Evolutionary conservation across 2,113 vertebrate genomes (phyloP).

Genomic region (Orientallactaga bullata): DNA sequence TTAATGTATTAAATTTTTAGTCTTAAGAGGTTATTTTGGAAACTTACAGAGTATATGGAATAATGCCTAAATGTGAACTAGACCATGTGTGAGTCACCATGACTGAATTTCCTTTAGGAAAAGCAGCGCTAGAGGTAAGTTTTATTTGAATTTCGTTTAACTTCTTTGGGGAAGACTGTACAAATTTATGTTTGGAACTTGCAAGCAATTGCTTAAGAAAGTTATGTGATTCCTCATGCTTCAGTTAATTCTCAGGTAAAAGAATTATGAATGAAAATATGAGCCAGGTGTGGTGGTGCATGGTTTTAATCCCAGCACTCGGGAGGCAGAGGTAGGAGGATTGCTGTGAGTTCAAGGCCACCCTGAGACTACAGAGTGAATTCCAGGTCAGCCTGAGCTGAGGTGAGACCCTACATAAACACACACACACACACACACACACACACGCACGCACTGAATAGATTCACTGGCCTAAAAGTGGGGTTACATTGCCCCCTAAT

Average conservation of each 20-base stretch:
- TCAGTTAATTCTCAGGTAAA: slow-evolving; percentile 44
- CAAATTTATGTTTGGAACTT: not conserved
- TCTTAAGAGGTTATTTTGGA: not conserved
- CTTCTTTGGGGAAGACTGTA: not conserved
- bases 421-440: too few species aligned
- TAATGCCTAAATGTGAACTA: not conserved
- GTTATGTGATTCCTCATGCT: slow-evolving; percentile 31
- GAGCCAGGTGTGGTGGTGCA: too few species aligned
- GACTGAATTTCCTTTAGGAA: not conserved
- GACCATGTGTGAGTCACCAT: not conserved
- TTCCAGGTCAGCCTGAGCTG: too few species aligned
- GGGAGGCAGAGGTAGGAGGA: too few species aligned
- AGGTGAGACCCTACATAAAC: too few species aligned
- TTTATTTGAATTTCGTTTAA: not conserved
- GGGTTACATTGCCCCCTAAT: not conserved
- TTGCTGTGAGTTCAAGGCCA: too few species aligned
- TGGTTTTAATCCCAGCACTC: too few species aligned
- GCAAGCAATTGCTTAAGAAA: slow-evolving; percentile 5
- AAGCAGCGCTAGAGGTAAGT: too few species aligned
- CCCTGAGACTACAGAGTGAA: too few species aligned
- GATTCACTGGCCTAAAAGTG: slow-evolving; percentile 67
- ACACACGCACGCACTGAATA: slow-evolving; percentile 55
- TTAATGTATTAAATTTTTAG: not conserved
- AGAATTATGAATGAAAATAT: slow-evolving; percentile 72
- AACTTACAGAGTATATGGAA: not conserved